Evolutionary conservation across 1,140 invertebrate species (phyloP), one percentile per base, ranked within the genome.

Genomic region (Babylonia areolata): DNA sequence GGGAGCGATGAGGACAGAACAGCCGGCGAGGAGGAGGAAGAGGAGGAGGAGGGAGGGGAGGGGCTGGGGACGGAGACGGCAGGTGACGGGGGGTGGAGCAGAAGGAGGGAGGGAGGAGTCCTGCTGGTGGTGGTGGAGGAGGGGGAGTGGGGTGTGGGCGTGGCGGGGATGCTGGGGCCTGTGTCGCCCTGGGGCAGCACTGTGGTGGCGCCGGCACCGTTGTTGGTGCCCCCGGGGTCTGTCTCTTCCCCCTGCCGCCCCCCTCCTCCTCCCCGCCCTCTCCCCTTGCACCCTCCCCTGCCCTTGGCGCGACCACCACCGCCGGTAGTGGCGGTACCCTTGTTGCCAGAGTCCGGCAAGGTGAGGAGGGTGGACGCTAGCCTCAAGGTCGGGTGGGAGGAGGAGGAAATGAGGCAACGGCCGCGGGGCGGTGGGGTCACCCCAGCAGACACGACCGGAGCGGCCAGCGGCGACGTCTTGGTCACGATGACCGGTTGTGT

Each of bases 361-460:
- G 58, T 20, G 37, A 69, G n/a, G 37, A 69, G n/a, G n/a, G 81
- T n/a, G 23, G 81, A 28, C 31, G 58, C 69, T 5, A 84, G 64
- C 6, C 81, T 35, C 37, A 73, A 40, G 23, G 81, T 33, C 3
- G 81, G 81, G 9, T 58, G 81, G 37, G 81, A 84, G 9, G 81
- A 84, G 0, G 81, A 84, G 3, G 81, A 69, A 33, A 84, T 5
- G 39, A 84, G 35, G n/a, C 81, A 84, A 39, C 39, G 81, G 3
- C 81, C 69, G 9, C 69, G 64, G n/a, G n/a, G n/a, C n/a, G n/a
- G n/a, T 40, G 64, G 35, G 20, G 35, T 5, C 20, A 31, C 58
- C 20, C 3, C 51, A 0, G 54, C 46, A 9, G 54, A 23, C 15
- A 73, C 71, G 28, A 73, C 71, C 6, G 71, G 31, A 28, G 28